Evolutionary conservation across 2,888 invertebrate species (phyloP), one percentile per base, ranked within the genome.

Genomic region (Thymelicus lineola): DNA sequence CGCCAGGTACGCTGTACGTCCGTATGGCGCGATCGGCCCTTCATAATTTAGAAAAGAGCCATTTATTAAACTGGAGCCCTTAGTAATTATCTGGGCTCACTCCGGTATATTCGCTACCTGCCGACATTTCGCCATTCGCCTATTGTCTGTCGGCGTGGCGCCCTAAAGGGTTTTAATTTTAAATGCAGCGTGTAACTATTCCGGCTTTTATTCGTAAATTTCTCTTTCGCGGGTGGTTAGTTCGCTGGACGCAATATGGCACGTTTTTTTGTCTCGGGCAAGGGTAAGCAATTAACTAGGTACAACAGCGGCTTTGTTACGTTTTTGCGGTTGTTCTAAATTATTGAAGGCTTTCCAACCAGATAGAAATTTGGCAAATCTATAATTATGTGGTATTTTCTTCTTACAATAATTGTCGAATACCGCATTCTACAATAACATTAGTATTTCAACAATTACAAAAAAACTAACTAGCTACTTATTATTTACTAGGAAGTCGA

Each of bases 161-260:
- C 93, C 93, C 93, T 88, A 93, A 93, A 93, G 93, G 93, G 93
- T 91, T 93, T 87, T 88, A 92, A 93, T 93, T 93, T 88, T 90
- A 91, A 93, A 93, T 92, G 90, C 87, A 85, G 82, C 93, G 90
- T 93, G 90, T 93, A 93, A 93, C 92, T 88, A 93, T 92, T 87
- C 81, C 77, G 80, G 84, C 89, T 85, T 90, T 93, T 90, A 91
- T 93, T 88, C 83, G 86, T 87, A 87, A 93, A 90, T 91, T 92
- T 92, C 91, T 92, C 85, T 93, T 92, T 92, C 89, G 91, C 90
- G 89, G 89, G 89, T 87, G 93, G 92, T 92, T 91, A 90, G 84
- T 76, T 81, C 79, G 85, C 89, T 91, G 92, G 91, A 91, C 93
- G 91, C 92, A 93, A 93, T 93, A 92, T 93, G 93, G 89, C 82